Percentiles rank a stretch among this genome's conserved stretches.
Evolutionary conservation across 2,888 invertebrate species (phyloP).

Genomic region (Yponomeuta sedellus): DNA sequence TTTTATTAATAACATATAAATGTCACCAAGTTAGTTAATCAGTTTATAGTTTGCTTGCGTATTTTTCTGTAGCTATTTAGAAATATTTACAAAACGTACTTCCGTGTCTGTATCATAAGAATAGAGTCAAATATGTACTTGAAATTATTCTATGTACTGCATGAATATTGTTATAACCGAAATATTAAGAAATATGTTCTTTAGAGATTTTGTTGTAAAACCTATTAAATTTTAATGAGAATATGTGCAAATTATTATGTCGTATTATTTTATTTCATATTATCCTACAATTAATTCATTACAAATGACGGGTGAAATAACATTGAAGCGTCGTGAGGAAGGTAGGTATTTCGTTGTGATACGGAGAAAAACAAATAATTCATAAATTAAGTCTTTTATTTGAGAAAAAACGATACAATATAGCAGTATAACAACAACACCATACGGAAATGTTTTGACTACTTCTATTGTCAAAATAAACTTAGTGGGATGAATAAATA

Average conservation of each 20-base stretch:
- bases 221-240: slow-evolving; percentile 4
- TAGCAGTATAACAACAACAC: slow-evolving; percentile 71
- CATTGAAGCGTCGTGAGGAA: too few species aligned
- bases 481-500: slow-evolving; percentile 37
- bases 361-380: slow-evolving; percentile 25
- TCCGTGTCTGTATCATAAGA: background rate
- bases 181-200: slow-evolving; percentile 5
- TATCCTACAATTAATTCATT: too few species aligned
- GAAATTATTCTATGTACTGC: background rate
- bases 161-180: background rate
- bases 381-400: slow-evolving; percentile 73
- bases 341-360: background rate
- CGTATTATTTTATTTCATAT: background rate
- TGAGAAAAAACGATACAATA: slow-evolving; percentile 70
- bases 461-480: slow-evolving; percentile 42
- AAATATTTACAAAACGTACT: background rate
- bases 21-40: too few species aligned
- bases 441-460: slow-evolving; percentile 46
- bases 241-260: slow-evolving; percentile 14
- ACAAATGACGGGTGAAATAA: too few species aligned
- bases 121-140: background rate
- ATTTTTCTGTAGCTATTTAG: background rate
- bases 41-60: background rate
- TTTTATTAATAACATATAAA: too few species aligned
- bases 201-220: slow-evolving; percentile 13